Base-by-base conservation (phyloP, 2,888 invertebrate genomes). In the Chromoteleia sp. region DNA sequence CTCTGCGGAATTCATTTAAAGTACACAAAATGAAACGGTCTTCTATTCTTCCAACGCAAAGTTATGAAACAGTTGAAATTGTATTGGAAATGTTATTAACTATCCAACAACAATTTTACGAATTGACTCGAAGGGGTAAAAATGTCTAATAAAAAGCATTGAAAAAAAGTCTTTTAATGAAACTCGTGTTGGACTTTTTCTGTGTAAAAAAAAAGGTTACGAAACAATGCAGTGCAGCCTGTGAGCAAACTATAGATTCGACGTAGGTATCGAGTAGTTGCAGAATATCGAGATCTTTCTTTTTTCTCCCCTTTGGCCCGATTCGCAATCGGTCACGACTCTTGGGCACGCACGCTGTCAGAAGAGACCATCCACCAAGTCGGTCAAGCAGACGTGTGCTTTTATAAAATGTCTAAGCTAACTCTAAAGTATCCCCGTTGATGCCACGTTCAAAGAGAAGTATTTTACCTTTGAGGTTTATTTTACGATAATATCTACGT, bases 291-390 rank as follows among this genome's bases (percentile, higher is more conserved):
- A 81, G 65, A 76, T 71, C 70, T 67, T 73, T 52, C 81, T 71
- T 81, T 33, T 75, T 77, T 73, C 65, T 71, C 71, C 71, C 73
- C 76, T 76, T 81, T 81, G 76, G 81, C 81, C 81, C 76, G 81
- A 76, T 76, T 76, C 73, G 65, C 70, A 81, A 81, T 81, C 81
- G 81, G 81, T 81, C 81, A 81, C 81, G 81, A 81, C 81, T 81
- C 81, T 81, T 81, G 71, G 81, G 76, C 81, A 76, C 75, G 81
- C 81, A 81, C 71, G 81, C 81, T 76, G 70, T 75, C 71, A 81
- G 81, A 76, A 81, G 76, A 81, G 81, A 76, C 81, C 76, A 81
- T 81, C 76, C 71, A 71, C 80, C 63, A 81, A 81, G 75, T 81
- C 81, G 81, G 81, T 81, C 81, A 81, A 76, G 76, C 75, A 76